Evolutionary conservation across 2,797 vertebrate species (phyloP), one percentile per base, ranked within the genome.

Genomic region (Garrulus glandarius): DNA sequence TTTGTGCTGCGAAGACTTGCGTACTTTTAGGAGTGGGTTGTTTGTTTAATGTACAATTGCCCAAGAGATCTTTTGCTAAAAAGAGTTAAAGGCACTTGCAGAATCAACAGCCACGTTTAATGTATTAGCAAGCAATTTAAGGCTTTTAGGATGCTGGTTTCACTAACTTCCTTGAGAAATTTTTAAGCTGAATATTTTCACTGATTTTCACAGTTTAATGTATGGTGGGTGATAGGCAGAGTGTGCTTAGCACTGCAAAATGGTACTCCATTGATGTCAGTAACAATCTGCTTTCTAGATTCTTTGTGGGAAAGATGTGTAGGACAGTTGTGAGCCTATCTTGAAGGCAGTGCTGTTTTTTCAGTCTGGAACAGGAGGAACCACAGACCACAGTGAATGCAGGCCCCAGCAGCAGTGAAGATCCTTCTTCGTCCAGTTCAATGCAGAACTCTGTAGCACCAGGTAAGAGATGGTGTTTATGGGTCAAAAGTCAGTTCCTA

Each of bases 401-500:
- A 36, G 56, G 55, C 41, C 60, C 49, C 7, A 82, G 83, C 27
- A 79, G 87, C 69, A 90, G 34, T 11, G 91, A 79, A 64, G 79
- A 71, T 71, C 69, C 96, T 10, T 97, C 98, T 27, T 96, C 97
- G 0, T 91, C 97, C 44, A 65, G 75, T 71, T 79, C 81, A 15
- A 46, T 92, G 0, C 97, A 97, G 43, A 96, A 78, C 52, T 97
- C 95, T 81, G 75, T 95, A 75, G 98, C 97, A 64, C 99, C 98
- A 98, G 99, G 99, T 99, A 76, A 98, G 98, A 79, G 34, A 47
- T 52, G 7, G 2, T 41, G 5, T 84, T 85, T 74, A 56, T 1
- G 6, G 6, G 15, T 68, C 29, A 84, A 55, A 91, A 93, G 55
- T 67, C 26, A 20, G 39, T 46, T 50, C 59, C 41, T 79, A 0